Base-by-base conservation (phyloP, 2,888 invertebrate species). In the Diarsia dahlii region DNA sequence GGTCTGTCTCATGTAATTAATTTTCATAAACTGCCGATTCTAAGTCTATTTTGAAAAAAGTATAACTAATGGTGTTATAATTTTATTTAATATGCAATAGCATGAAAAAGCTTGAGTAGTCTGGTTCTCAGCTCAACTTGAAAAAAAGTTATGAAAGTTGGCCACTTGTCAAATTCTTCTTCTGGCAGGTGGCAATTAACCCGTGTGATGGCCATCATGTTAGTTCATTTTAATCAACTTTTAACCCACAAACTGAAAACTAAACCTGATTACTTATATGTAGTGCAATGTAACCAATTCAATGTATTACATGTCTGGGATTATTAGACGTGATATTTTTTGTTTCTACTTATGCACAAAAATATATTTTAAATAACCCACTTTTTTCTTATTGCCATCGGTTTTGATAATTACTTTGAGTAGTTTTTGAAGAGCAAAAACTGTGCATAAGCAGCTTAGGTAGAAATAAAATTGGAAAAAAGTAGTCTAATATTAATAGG, bases 331-430 rank as follows among this genome's bases (percentile, higher is more conserved):
- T 54, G 45, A 65, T 78, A 70, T 50, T 82, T 69, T 66, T 77
- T 81, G 39, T 80, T 48, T 62, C 39, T 68, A 39, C 4, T 13
- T 58, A 48, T 56, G 20, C 39, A 46, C 56, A 20, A 68, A 64
- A 71, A 63, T 64, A 28, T 66, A 72, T 66, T 65, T 34, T 23
- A 46, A 52, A 72, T 79, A 64, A 60, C 62, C 39, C 28, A 52
- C 65, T 62, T 82, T 81, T 81, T 82, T 71, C 15, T 60, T 54
- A 82, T 72, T 62, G 60, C 65, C 50, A 58, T 60, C 54, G 76
- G 60, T 68, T 64, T 77, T 50, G 4, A 66, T 81, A 78, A 82
- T 82, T 81, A 78, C 82, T 66, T 72, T 62, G 58, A 76, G 54
- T 52, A 56, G 67, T 65, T 81, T 52, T 50, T 65, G 45, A 71